Conservation (phyloP, 2,888 invertebrate species). For the Mongoloraphidia duomilia region DNA sequence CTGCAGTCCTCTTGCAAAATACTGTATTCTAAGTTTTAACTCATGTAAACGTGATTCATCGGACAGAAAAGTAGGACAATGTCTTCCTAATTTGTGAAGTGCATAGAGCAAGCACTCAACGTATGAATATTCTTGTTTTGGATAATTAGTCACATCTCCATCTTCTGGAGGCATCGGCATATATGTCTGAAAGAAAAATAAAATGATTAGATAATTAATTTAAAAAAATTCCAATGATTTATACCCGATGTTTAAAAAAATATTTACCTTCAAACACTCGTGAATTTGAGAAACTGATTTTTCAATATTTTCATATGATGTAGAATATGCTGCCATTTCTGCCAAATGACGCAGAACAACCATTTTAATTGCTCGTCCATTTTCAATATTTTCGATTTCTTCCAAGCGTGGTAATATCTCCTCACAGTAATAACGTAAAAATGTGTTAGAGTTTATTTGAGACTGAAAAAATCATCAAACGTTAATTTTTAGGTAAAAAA, state of each 20-base stretch:
- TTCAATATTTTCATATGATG: slow-evolving; percentile 58
- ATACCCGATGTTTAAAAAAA: background rate
- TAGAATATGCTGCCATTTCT: slow-evolving; percentile 66
- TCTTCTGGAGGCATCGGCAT: slow-evolving; percentile 78
- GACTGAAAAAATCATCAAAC: slow-evolving; percentile 36
- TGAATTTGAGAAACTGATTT: slow-evolving; percentile 63
- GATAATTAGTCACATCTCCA: slow-evolving; percentile 44
- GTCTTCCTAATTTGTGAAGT: slow-evolving; percentile 62
- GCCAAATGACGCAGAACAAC: slow-evolving; percentile 77
- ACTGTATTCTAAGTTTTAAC: slow-evolving; percentile 74
- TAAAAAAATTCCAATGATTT: background rate
- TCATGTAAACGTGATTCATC: slow-evolving; percentile 67
- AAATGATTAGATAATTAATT: slow-evolving; percentile 1
- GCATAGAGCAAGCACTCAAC: slow-evolving; percentile 82
- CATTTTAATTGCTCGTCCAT: slow-evolving; percentile 51
- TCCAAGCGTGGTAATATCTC: slow-evolving; percentile 65
- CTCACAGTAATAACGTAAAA: slow-evolving; percentile 71
- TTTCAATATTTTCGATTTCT: slow-evolving; percentile 44
- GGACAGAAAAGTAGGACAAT: slow-evolving; percentile 61
- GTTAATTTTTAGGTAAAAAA: too few species aligned
- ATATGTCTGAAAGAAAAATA: slow-evolving; percentile 46
- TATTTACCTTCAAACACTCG: slow-evolving; percentile 59
- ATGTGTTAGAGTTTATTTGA: slow-evolving; percentile 72
- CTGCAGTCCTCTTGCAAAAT: slow-evolving; percentile 83
- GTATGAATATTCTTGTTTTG: slow-evolving; percentile 83